Evolutionary conservation across 2,797 vertebrate species (phyloP).

Genomic region (Pseudochromis fuscus): DNA sequence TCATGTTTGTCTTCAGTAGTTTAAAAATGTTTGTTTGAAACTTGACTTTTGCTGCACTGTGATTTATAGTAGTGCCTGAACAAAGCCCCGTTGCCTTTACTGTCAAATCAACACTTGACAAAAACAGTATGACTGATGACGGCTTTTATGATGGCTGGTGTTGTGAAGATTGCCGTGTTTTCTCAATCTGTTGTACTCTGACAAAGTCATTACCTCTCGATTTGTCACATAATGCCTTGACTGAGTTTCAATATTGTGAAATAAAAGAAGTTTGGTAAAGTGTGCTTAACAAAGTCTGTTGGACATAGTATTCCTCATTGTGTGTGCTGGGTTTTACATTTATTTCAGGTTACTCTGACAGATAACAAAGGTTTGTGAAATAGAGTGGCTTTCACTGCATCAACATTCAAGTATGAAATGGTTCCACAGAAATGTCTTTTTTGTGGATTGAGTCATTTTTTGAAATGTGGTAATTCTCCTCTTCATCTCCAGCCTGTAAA

Average conservation of each 20-base stretch:
- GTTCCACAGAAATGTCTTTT: not conserved
- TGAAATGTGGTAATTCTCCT: not conserved
- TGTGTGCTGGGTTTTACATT: constrained; percentile 7
- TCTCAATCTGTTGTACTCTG: constrained; percentile 12
- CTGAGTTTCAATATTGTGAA: constrained; percentile 46
- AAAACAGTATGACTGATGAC: not conserved
- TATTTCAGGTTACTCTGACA: not conserved
- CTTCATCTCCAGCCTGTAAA: not conserved
- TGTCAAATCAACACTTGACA: constrained; percentile 7
- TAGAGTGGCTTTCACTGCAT: not conserved
- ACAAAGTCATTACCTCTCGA: constrained; percentile 20
- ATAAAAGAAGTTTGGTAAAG: constrained; percentile 61
- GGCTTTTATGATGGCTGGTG: constrained; percentile 60
- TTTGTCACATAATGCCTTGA: constrained; percentile 34
- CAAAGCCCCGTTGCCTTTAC: constrained; percentile 22
- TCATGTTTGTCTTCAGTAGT: constrained; percentile 39
- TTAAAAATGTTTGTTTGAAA: constrained; percentile 15
- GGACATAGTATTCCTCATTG: not conserved
- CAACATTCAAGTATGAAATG: not conserved
- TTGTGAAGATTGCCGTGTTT: constrained; percentile 61
- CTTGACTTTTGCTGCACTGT: constrained; percentile 45
- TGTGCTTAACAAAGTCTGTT: constrained; percentile 1
- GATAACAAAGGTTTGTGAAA: not conserved
- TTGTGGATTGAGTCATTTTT: not conserved
- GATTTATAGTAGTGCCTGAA: constrained; percentile 45